These are phyloP conservation scores for Tyria jacobaeae DNA, from an alignment of 2,888 invertebrate genomes.

Conservation along the genomic window DNA sequence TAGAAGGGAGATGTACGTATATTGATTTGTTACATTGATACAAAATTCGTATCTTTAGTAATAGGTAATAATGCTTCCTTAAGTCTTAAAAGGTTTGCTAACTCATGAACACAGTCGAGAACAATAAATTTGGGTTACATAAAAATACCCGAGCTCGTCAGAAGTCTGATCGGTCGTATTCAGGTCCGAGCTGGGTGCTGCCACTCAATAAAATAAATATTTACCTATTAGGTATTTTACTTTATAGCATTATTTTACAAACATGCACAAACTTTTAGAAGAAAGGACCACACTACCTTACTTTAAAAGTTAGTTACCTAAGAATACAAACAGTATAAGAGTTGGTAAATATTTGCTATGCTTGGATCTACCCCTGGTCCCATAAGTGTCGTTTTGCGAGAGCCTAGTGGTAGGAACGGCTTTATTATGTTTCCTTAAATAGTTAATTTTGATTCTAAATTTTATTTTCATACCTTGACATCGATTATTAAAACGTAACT, in stretches of 20 bases:
- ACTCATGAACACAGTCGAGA: too few relatives aligned
- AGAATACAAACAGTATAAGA: slow-evolving; percentile 54
- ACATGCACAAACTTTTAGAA: background rate
- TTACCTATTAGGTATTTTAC: too few relatives aligned
- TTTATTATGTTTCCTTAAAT: slow-evolving; percentile 32
- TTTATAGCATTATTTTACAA: background rate
- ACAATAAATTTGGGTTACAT: too few relatives aligned
- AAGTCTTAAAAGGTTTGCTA: too few relatives aligned
- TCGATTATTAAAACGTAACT: background rate
- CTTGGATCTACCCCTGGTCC: slow-evolving; percentile 51
- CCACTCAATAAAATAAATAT: too few relatives aligned
- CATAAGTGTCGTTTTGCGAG: slow-evolving; percentile 57
- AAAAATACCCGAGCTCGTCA: too few relatives aligned
- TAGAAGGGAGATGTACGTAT: slow-evolving; percentile 18
- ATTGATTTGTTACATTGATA: slow-evolving; percentile 17
- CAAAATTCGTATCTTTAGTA: background rate
- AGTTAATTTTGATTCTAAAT: background rate
- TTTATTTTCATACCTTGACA: too few relatives aligned
- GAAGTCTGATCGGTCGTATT: too few relatives aligned
- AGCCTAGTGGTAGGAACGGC: slow-evolving; percentile 42
- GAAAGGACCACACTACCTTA: slow-evolving; percentile 28
- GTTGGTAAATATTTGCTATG: slow-evolving; percentile 60
- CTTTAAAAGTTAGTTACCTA: slow-evolving; percentile 40
- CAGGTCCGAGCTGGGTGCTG: too few relatives aligned
- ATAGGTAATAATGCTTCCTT: too few relatives aligned